phyloP scores from a whole-genome alignment of 2,888 invertebrate species.

The Poecilobothrus nobilitatus region DNA sequence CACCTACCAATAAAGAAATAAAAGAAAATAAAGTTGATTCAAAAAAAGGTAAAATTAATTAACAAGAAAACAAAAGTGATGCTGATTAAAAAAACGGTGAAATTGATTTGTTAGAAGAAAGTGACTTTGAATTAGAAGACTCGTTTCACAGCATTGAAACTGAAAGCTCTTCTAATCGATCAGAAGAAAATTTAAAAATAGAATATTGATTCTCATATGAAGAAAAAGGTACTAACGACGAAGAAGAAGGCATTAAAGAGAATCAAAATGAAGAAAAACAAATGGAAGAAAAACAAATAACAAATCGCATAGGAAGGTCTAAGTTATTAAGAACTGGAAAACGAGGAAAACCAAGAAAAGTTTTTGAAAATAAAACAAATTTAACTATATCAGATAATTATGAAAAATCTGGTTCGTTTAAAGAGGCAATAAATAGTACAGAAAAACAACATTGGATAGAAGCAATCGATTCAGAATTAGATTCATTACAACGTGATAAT shows the following conservation, averaged over 20 bases:
- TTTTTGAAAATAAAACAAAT: neutral
- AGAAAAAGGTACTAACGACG: neutral
- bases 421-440: slow-evolving; percentile 12
- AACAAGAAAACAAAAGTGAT: neutral
- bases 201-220: neutral
- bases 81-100: neutral
- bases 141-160: too few relatives aligned
- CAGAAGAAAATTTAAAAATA: neutral
- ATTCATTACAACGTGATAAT: slow-evolving; percentile 13
- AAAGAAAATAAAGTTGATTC: too few relatives aligned
- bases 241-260: neutral
- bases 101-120: neutral
- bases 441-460: too few relatives aligned
- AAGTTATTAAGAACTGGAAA: slow-evolving; percentile 9
- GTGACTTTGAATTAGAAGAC: too few relatives aligned
- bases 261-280: neutral
- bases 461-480: slow-evolving; percentile 16
- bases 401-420: slow-evolving; percentile 7
- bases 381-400: slow-evolving; percentile 1
- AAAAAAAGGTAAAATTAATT: too few relatives aligned
- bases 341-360: neutral
- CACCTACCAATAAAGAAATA: too few relatives aligned
- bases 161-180: neutral
- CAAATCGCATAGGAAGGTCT: neutral
- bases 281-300: neutral